These are phyloP conservation scores for Lycocorax pyrrhopterus DNA, from an alignment of 2,113 vertebrate genomes.

Conservation along the genomic window DNA sequence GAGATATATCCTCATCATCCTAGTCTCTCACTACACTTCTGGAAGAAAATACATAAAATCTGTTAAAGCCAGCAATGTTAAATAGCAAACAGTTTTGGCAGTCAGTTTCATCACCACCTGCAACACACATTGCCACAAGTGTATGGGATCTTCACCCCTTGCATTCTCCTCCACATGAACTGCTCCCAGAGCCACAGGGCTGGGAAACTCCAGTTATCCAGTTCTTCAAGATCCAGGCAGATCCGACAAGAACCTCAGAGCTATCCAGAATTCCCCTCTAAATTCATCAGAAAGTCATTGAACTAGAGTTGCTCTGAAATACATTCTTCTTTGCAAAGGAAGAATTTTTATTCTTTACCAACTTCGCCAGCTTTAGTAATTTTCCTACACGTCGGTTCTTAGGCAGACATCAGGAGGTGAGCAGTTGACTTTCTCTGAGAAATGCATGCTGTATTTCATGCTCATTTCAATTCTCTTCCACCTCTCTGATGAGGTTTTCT, in stretches of 20 bases:
- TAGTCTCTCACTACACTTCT: not conserved
- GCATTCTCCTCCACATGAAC: not conserved
- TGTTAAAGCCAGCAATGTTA: not conserved
- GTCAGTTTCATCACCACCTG: not conserved
- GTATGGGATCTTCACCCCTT: not conserved
- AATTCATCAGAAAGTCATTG: not conserved
- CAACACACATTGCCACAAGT: not conserved
- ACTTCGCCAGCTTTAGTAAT: not conserved
- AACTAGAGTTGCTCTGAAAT: not conserved
- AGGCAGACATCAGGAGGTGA: not conserved
- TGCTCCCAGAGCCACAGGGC: not conserved
- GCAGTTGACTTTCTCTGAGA: not conserved
- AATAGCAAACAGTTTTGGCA: not conserved
- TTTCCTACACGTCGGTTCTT: not conserved
- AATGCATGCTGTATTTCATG: not conserved
- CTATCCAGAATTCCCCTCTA: not conserved
- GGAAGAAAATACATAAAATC: not conserved
- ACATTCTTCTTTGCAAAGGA: not conserved
- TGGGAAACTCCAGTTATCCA: not conserved
- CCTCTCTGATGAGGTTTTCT: not conserved
- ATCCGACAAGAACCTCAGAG: not conserved
- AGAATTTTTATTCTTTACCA: not conserved
- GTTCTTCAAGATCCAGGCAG: not conserved
- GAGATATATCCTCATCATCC: not conserved
- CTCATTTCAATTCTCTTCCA: not conserved